Evolutionary conservation across 1,140 invertebrate genomes (phyloP), one percentile per base, ranked within the genome.

Genomic region (Musca vetustissima): DNA sequence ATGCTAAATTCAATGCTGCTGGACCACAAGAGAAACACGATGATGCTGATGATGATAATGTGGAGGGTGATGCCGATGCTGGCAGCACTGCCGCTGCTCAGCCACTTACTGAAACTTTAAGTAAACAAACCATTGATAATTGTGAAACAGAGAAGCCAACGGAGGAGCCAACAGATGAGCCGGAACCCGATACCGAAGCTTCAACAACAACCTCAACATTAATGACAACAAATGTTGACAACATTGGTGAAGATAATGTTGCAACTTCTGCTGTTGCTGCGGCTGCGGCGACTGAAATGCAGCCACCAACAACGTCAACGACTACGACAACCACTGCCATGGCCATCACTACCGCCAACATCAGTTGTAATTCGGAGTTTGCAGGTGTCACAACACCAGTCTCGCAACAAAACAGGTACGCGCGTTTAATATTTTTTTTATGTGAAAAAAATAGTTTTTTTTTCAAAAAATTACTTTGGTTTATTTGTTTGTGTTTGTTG

Each of bases 331-430:
- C 48, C 24, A 36, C 64, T 24, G 55, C 48, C 25, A 32, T 24
- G 21, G 48, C 67, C 67, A 50, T 50, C 61, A 59, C 43, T 49
- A 69, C 36, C n/a, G n/a, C n/a, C 50, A 70, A 36, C 59, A 68
- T 77, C 73, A 79, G 76, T 79, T 75, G 78, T 77, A 79, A 75
- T 70, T 78, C 78, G 76, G 74, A 74, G 74, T 74, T 77, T 75
- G 76, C 78, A 77, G 75, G 80, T 71, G 73, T 73, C 74, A 72
- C 73, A 77, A 71, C 76, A 64, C 53, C 32, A 25, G 36, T 43
- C 36, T 64, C 70, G 73, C 57, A 28, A 32, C 57, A 61, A 13
- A 73, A 80, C 75, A 80, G 79, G 79, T 80, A 80, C 74, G 76
- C 77, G 73, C 69, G 25, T 47, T 43, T 19, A 14, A n/a, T 21